Percentiles rank a stretch among this genome's conserved stretches.
Evolutionary conservation across 2,113 vertebrate species (phyloP).

Genomic region (Tragelaphus strepsiceros): DNA sequence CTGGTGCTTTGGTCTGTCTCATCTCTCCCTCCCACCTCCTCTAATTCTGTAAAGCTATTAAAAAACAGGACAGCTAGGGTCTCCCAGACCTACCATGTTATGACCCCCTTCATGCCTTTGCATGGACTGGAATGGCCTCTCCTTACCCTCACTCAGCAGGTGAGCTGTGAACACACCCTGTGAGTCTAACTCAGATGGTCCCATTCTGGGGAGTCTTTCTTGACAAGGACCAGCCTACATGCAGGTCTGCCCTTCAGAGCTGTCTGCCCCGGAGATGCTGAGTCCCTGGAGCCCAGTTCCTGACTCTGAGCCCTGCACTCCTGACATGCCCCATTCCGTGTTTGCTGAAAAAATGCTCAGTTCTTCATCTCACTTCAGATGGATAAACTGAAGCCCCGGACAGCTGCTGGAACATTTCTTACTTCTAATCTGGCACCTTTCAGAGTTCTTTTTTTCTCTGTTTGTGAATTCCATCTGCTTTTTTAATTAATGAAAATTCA

Average conservation of each 20-base stretch:
- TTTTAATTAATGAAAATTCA: slow-evolving; percentile 24
- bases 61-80: fast-evolving
- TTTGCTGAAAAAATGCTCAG: not conserved
- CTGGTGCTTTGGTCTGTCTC: not conserved
- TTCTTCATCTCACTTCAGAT: not conserved
- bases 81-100: not conserved
- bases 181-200: not conserved
- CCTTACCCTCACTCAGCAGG: no score
- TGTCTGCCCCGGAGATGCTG: fast-evolving
- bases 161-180: no score
- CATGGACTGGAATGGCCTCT: not conserved
- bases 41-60: not conserved
- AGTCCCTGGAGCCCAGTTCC: not conserved
- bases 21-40: not conserved
- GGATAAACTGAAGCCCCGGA: not conserved
- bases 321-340: fast-evolving
- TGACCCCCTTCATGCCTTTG: not conserved
- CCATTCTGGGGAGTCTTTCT: not conserved
- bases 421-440: not conserved
- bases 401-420: not conserved
- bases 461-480: not conserved
- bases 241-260: fast-evolving
- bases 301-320: fast-evolving
- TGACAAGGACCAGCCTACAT: fast-evolving
- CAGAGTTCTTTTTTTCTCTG: not conserved